Conservation (phyloP, 2,113 vertebrate genomes). For the Laterallus jamaicensis region DNA sequence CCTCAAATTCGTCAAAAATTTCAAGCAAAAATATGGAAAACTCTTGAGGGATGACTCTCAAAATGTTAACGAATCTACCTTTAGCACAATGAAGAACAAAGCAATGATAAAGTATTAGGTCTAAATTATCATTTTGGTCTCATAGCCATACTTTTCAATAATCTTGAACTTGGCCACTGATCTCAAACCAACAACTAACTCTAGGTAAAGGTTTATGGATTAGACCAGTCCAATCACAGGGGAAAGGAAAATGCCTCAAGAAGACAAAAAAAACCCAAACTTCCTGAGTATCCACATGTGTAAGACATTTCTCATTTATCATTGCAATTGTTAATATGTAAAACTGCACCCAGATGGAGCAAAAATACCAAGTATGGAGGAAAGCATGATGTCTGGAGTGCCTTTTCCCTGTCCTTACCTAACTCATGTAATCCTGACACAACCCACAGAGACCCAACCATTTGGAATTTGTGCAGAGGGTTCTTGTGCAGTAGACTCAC, state of each 20-base stretch:
- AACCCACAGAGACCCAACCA: background rate
- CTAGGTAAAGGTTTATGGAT: background rate
- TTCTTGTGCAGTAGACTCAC: background rate
- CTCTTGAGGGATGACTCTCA: background rate
- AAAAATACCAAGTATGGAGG: background rate
- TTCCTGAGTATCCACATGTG: background rate
- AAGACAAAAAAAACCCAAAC: background rate
- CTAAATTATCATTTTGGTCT: background rate
- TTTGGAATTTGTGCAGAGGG: background rate
- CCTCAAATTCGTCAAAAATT: background rate
- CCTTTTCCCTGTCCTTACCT: background rate
- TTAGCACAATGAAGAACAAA: background rate
- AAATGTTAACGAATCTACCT: background rate
- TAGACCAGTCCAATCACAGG: background rate
- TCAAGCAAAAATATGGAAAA: background rate
- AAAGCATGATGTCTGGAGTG: background rate
- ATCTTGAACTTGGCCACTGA: background rate
- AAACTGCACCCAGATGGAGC: background rate
- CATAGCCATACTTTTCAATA: background rate
- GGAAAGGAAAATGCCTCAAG: background rate
- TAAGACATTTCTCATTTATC: background rate
- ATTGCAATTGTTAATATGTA: background rate
- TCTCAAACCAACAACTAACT: background rate
- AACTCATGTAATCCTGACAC: background rate
- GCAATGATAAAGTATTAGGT: background rate